Percentiles rank a stretch among this genome's conserved stretches.
These are phyloP conservation scores for Morus bassanus DNA, from an alignment of 2,797 vertebrate species.

Conservation along the genomic window DNA sequence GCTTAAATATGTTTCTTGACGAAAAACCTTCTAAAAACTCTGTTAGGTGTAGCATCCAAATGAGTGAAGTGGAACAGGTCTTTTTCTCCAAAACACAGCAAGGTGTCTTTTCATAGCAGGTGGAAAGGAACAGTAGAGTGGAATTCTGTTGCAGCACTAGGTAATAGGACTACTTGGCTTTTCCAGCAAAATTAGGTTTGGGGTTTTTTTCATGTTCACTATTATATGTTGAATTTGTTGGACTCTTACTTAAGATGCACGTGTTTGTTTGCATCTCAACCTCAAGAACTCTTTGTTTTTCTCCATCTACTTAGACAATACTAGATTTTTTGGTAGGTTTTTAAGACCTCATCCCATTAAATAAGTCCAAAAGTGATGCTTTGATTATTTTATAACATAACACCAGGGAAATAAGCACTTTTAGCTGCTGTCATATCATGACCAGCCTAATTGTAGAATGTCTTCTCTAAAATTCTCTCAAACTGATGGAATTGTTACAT, in stretches of 20 bases:
- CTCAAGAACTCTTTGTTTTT: not conserved
- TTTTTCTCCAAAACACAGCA: not conserved
- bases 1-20: not conserved
- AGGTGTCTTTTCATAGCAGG: not conserved
- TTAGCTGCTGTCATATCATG: not conserved
- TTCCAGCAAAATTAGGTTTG: not conserved
- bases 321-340: not conserved
- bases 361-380: not conserved
- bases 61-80: not conserved
- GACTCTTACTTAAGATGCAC: not conserved
- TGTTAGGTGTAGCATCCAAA: not conserved
- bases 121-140: not conserved
- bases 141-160: not conserved
- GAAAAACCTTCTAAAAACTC: not conserved
- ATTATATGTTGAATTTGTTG: not conserved
- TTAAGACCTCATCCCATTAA: not conserved
- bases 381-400: not conserved
- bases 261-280: not conserved
- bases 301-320: not conserved
- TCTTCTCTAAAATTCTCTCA: not conserved
- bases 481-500: not conserved
- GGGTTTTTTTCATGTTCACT: not conserved
- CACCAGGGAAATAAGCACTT: not conserved
- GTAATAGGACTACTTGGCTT: not conserved
- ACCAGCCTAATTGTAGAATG: not conserved